These are phyloP conservation scores for Xenops minutus DNA, from an alignment of 2,797 vertebrate genomes.

Conservation along the genomic window DNA sequence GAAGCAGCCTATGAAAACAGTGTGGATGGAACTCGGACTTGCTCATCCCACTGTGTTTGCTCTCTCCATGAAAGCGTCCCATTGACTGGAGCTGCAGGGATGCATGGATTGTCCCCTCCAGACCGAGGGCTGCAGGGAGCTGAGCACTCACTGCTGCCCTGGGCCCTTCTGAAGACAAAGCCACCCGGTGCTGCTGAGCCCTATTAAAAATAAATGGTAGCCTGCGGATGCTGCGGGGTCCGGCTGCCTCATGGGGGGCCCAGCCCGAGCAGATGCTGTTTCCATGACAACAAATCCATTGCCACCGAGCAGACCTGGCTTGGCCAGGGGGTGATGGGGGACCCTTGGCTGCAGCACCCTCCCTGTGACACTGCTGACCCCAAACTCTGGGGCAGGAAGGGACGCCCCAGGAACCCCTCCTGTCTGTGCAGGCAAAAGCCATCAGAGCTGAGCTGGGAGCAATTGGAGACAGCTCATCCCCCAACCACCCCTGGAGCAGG, in stretches of 20 bases:
- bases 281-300: slow-evolving; percentile 74
- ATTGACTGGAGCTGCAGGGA: rapidly evolving
- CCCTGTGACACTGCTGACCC: not conserved
- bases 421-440: not conserved
- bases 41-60: not conserved
- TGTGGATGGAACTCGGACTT: not conserved
- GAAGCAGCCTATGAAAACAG: not conserved
- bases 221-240: not conserved
- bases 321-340: rapidly evolving
- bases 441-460: not conserved
- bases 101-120: not conserved
- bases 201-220: slow-evolving; percentile 31
- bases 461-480: not conserved
- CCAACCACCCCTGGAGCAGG: not conserved
- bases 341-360: not conserved
- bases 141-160: not conserved
- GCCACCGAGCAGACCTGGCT: not conserved
- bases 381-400: not conserved
- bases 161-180: not conserved
- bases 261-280: slow-evolving; percentile 74
- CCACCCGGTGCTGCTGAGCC: not conserved
- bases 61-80: not conserved
- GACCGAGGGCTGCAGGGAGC: rapidly evolving
- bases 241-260: slow-evolving; percentile 44
- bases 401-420: not conserved